Percentiles rank a stretch among this genome's conserved stretches.
Conservation (phyloP, 2,797 vertebrate species). For the Trichosurus vulpecula region DNA sequence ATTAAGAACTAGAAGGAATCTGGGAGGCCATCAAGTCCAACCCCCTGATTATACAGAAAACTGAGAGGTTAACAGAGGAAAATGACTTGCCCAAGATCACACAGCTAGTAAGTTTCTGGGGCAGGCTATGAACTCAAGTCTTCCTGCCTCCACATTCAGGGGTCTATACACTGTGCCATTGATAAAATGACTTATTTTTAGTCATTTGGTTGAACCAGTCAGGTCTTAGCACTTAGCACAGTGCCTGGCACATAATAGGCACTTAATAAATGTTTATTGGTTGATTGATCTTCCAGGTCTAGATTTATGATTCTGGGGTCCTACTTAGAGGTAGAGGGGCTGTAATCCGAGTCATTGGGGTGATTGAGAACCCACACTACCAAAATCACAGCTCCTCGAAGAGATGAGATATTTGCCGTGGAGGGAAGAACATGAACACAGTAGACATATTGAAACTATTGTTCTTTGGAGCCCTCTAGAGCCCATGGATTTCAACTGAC, state of each 20-base stretch:
- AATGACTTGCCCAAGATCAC: background rate
- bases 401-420: background rate
- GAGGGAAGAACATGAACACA: background rate
- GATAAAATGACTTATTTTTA: background rate
- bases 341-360: background rate
- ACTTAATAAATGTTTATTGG: background rate
- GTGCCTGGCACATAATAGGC: background rate
- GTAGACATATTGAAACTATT: background rate
- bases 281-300: background rate
- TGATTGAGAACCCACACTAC: background rate
- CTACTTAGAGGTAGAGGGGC: background rate
- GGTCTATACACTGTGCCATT: background rate
- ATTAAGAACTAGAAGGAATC: background rate
- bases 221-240: background rate
- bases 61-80: background rate
- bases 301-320: background rate
- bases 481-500: background rate
- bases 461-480: conserved; percentile 1
- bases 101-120: background rate
- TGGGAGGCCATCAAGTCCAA: background rate
- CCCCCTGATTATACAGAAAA: background rate
- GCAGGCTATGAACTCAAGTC: background rate
- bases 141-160: background rate
- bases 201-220: background rate
- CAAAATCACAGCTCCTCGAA: background rate